phyloP scores from a whole-genome alignment of 2,113 vertebrate genomes.

The Xiphias gladius region DNA sequence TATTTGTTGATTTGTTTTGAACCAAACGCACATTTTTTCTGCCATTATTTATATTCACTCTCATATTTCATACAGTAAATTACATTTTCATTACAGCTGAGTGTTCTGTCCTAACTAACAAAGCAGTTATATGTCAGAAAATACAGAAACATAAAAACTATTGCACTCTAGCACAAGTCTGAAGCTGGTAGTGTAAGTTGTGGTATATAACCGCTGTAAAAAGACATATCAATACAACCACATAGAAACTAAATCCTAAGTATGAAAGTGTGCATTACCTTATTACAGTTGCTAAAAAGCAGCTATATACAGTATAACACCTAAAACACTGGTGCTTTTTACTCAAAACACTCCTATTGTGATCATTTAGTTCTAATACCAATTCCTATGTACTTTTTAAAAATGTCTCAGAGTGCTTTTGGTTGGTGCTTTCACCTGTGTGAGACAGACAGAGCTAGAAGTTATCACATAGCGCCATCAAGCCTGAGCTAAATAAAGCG shows the following conservation, averaged over 20 bases:
- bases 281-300: conserved; percentile 17
- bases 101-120: conserved; percentile 13
- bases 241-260: not conserved
- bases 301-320: not conserved
- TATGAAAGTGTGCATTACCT: not conserved
- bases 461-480: conserved; percentile 76
- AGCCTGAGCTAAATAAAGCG: conserved; percentile 78
- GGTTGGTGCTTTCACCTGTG: conserved; percentile 50
- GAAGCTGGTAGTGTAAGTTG: not conserved
- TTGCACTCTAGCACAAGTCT: not conserved
- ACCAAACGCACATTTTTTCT: conserved; percentile 10
- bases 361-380: conserved; percentile 34
- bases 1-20: not conserved
- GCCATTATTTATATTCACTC: conserved; percentile 53
- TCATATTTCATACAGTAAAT: conserved; percentile 53
- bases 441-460: conserved; percentile 57
- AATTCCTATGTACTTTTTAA: not conserved
- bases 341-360: conserved; percentile 22
- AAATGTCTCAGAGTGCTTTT: conserved; percentile 43
- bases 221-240: not conserved
- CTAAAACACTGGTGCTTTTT: conserved; percentile 5
- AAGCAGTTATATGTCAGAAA: conserved; percentile 24
- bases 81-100: conserved; percentile 43
- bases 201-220: not conserved
- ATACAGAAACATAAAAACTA: conserved; percentile 3